Evolutionary conservation across 2,797 vertebrate genomes (phyloP), one percentile per base, ranked within the genome.

Genomic region (Sebastes aleutianus): DNA sequence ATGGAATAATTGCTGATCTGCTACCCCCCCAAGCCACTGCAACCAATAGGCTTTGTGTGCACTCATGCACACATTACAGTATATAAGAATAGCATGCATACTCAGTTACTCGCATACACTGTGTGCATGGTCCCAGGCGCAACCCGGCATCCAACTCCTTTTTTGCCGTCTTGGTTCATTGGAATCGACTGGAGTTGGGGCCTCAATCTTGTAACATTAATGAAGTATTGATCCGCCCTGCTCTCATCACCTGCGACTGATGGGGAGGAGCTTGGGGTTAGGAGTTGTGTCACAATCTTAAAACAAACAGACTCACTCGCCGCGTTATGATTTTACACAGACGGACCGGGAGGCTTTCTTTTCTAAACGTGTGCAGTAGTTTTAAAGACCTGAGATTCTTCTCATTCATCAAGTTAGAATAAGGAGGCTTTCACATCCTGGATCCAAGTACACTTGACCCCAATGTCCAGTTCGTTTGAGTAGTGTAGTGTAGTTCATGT

Each of bases 191-290:
- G 64, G 71, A 78, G 59, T 74, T 31, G 50, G 80, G 50, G 68
- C 85, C 83, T 89, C 85, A 76, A 82, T 89, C 83, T 84, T 78
- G 86, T 86, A 88, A 76, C 85, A 90, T 87, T 90, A 93, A 94
- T 92, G 86, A 91, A 89, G 85, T 93, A 95, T 94, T 84, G 92
- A 94, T 79, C 79, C 5, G 5, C 22, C 57, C 29, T 36, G 70
- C 64, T 85, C 83, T 74, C 62, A 79, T 85, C 77, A 84, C 76
- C 70, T 79, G 77, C 27, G 4, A 85, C 76, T 85, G 80, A 83
- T 22, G 24, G 69, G 77, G 85, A 79, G 78, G 84, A 76, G 80
- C 70, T 70, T 76, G 3, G 74, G 85, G 84, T 85, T 66, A 56
- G 47, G 26, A 86, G 82, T 63, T 69, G 81, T 62, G 75, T 54